A percentile compares a stretch with the other conserved stretches of the same genome.
Conservation (phyloP, 2,888 invertebrate genomes). For the Chymomyza caudatula region DNA sequence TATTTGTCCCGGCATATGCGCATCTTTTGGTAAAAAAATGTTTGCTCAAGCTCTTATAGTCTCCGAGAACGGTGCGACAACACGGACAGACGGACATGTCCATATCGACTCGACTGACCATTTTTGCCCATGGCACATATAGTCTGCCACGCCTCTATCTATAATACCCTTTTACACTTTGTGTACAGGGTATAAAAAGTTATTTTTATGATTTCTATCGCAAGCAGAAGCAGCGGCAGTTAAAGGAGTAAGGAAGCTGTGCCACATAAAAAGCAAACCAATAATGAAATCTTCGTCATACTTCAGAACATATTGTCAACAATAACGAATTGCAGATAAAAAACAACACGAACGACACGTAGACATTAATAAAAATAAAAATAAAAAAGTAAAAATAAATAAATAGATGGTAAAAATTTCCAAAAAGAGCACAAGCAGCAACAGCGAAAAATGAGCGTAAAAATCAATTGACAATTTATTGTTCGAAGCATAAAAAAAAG, state of each 20-base stretch:
- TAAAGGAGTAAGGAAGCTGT: neutral
- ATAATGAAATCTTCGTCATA: neutral
- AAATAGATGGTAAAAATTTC: neutral
- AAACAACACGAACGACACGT: neutral
- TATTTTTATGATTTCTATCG: slow-evolving; percentile 68
- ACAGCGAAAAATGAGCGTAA: slow-evolving; percentile 60
- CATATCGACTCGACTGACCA: too few relatives aligned
- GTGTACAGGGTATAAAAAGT: slow-evolving; percentile 36
- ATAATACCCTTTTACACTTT: too few relatives aligned
- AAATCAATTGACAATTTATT: slow-evolving; percentile 72
- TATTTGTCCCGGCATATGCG: too few relatives aligned
- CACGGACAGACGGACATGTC: too few relatives aligned
- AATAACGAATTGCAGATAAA: slow-evolving; percentile 15
- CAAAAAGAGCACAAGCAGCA: slow-evolving; percentile 17
- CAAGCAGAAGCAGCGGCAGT: slow-evolving; percentile 21
- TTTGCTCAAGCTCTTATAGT: too few relatives aligned
- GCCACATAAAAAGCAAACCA: slow-evolving; percentile 2
- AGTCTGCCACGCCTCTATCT: too few relatives aligned
- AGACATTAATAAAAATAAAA: neutral
- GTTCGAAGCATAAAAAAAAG: slow-evolving; percentile 59
- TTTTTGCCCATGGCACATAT: too few relatives aligned
- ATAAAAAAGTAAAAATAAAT: neutral
- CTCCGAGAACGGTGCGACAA: too few relatives aligned
- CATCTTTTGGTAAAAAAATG: too few relatives aligned
- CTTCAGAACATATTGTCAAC: slow-evolving; percentile 7